phyloP scores from a whole-genome alignment of 2,113 vertebrate genomes.

The Dendrocopos noguchii region DNA sequence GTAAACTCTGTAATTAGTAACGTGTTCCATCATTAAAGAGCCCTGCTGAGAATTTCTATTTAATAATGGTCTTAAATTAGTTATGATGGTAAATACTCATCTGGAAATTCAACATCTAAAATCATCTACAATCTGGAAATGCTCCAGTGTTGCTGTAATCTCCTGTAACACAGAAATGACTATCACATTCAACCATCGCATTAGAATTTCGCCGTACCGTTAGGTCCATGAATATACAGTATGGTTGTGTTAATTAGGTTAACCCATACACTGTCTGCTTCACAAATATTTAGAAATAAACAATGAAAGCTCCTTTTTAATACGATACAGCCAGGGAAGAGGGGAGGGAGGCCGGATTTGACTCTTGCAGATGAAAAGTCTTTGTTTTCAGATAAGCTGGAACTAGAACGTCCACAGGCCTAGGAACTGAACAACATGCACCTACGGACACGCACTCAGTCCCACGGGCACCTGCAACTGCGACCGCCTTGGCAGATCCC shows the following conservation, averaged over 20 bases:
- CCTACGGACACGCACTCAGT: not conserved
- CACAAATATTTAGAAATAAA: conserved; percentile 78
- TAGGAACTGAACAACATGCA: not conserved
- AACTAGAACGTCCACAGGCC: not conserved
- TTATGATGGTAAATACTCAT: conserved; percentile 81
- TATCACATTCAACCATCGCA: conserved; percentile 68
- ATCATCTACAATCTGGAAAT: conserved; percentile 73
- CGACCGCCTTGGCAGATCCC: not conserved
- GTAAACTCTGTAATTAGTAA: conserved; percentile 77
- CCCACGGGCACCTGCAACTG: not conserved
- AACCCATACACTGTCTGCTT: conserved; percentile 71
- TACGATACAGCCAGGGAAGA: not conserved
- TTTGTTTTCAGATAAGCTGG: conserved; percentile 57
- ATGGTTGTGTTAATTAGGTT: conserved; percentile 76
- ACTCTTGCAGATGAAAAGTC: conserved; percentile 12
- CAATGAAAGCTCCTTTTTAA: conserved; percentile 46
- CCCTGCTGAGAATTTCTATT: conserved; percentile 81
- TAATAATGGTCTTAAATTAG: conserved; percentile 81
- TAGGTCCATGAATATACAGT: conserved; percentile 70
- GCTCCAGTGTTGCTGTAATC: conserved; percentile 77
- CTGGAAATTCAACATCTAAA: conserved; percentile 79
- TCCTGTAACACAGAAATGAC: conserved; percentile 72
- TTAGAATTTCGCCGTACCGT: conserved; percentile 56
- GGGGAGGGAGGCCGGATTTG: not conserved
- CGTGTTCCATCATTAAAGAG: conserved; percentile 73